Evolutionary conservation across 2,113 vertebrate genomes (phyloP).

Genomic region (Felis chaus): DNA sequence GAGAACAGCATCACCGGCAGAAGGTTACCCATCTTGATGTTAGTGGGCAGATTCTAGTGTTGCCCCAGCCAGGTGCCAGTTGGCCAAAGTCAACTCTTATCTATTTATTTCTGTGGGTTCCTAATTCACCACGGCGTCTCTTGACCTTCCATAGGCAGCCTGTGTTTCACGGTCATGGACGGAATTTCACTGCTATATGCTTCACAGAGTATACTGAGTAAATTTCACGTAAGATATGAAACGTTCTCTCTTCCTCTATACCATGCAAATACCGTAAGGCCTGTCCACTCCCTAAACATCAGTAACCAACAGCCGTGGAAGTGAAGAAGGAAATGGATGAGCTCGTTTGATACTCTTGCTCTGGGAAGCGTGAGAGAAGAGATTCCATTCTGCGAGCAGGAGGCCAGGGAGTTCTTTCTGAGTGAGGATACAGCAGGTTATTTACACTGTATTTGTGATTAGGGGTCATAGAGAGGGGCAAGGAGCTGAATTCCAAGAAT

Average conservation of each 20-base stretch:
- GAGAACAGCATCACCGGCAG: rapidly evolving
- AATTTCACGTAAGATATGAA: background rate
- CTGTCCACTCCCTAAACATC: background rate
- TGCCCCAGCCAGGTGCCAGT: background rate
- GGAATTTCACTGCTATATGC: background rate
- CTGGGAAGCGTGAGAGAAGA: background rate
- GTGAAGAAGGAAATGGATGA: background rate
- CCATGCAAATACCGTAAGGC: background rate
- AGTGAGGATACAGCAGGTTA: background rate
- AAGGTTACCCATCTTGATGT: background rate
- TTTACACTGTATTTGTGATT: conserved; percentile 13
- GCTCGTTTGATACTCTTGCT: background rate
- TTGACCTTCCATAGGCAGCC: background rate
- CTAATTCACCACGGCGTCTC: background rate
- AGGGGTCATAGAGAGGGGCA: conserved; percentile 22
- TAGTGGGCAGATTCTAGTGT: background rate
- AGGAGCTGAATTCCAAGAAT: conserved; percentile 54
- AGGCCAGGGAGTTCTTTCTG: background rate
- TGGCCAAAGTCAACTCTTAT: background rate
- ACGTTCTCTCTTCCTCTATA: background rate
- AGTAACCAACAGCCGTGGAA: background rate
- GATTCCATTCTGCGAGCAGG: background rate
- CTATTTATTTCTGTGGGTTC: background rate
- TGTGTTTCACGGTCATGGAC: rapidly evolving
- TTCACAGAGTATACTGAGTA: background rate